Evolutionary conservation across 2,888 invertebrate genomes (phyloP).

Genomic region (Julus scanicus): DNA sequence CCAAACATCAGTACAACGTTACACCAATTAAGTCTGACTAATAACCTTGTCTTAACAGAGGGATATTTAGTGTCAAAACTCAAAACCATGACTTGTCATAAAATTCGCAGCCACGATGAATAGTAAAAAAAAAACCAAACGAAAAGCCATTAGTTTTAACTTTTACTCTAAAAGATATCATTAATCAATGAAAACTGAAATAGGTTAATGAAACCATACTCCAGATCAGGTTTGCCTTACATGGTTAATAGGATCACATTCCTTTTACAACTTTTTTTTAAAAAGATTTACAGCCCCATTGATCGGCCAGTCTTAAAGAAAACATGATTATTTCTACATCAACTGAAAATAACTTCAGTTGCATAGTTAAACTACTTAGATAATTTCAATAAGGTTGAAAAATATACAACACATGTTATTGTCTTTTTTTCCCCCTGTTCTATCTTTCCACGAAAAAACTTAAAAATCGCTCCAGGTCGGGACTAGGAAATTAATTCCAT

Average conservation of each 20-base stretch:
- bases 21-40: no score
- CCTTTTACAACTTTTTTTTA: neutral
- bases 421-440: neutral
- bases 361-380: neutral
- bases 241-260: neutral
- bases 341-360: neutral
- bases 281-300: neutral
- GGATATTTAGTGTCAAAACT: neutral
- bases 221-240: neutral
- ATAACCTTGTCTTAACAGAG: neutral
- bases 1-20: no score
- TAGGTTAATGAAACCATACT: neutral
- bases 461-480: neutral
- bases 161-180: neutral
- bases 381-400: neutral
- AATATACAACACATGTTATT: neutral
- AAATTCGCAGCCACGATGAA: neutral
- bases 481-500: neutral
- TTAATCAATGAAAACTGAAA: slow-evolving; percentile 29
- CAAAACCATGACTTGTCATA: no score
- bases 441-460: neutral
- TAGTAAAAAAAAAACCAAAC: neutral
- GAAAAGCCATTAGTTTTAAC: neutral
- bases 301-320: neutral
- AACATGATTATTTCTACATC: neutral